Evolutionary conservation across 2,888 invertebrate species (phyloP).

Genomic region (Limenitis camilla): DNA sequence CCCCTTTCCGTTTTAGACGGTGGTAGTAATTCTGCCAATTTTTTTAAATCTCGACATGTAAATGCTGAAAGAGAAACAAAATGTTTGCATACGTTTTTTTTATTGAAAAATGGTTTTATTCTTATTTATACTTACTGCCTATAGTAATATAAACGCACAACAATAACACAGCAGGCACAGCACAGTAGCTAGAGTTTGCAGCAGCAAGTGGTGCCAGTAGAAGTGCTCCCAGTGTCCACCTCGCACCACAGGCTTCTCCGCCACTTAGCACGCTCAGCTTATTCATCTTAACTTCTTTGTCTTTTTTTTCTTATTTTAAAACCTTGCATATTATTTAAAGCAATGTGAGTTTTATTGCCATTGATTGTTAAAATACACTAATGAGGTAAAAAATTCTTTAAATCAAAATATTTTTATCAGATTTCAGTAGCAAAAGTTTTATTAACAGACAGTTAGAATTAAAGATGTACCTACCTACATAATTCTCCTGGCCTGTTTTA

Average conservation of each 20-base stretch:
- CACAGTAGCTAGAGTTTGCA: constrained; percentile 75
- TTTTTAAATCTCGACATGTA: constrained; percentile 57
- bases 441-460: too few species aligned
- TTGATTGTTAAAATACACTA: too few species aligned
- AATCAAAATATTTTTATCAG: too few species aligned
- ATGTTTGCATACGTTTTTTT: not conserved
- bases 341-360: too few species aligned
- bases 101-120: not conserved
- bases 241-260: constrained; percentile 60
- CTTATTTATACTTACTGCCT: constrained; percentile 57
- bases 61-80: constrained; percentile 43
- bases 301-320: constrained; percentile 40
- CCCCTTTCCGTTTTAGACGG: constrained; percentile 54
- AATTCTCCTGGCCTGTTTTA: too few species aligned
- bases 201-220: constrained; percentile 75
- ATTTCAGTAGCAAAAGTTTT: too few species aligned
- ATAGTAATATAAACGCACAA: constrained; percentile 66
- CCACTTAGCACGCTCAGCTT: constrained; percentile 39
- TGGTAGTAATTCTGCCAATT: constrained; percentile 54
- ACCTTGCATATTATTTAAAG: not conserved
- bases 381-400: too few species aligned
- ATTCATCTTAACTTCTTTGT: constrained; percentile 41
- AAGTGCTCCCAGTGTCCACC: constrained; percentile 76
- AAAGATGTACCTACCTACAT: too few species aligned
- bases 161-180: constrained; percentile 70